Evolutionary conservation across 2,113 vertebrate species (phyloP).

Genomic region (Micronisus gabar): DNA sequence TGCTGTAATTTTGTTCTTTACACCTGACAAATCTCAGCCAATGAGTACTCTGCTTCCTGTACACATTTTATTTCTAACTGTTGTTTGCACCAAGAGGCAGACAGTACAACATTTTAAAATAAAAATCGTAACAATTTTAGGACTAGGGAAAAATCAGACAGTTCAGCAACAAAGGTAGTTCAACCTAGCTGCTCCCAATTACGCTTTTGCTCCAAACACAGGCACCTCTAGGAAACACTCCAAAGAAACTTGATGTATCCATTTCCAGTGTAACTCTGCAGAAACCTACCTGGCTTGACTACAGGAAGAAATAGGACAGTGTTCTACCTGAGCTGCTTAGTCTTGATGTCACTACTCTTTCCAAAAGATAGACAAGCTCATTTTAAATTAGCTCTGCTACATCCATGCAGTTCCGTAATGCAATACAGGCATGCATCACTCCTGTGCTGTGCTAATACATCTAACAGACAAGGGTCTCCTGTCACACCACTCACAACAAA

Average conservation of each 20-base stretch:
- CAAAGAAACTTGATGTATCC: not conserved
- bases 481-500: not conserved
- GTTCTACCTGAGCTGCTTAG: not conserved
- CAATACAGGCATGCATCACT: fast-evolving
- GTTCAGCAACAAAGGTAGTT: not conserved
- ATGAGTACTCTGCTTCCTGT: not conserved
- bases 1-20: not conserved
- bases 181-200: not conserved
- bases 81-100: not conserved
- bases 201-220: not conserved
- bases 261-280: not conserved
- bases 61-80: not conserved
- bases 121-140: not conserved
- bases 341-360: not conserved
- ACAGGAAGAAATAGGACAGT: not conserved
- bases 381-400: not conserved
- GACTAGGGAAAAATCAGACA: not conserved
- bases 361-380: not conserved
- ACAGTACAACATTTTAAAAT: not conserved
- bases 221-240: not conserved
- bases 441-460: not conserved
- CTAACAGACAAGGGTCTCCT: not conserved
- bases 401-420: not conserved
- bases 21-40: not conserved
- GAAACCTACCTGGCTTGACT: not conserved